Conservation (phyloP, 1,140 invertebrate genomes). For the Drosophila azteca region DNA sequence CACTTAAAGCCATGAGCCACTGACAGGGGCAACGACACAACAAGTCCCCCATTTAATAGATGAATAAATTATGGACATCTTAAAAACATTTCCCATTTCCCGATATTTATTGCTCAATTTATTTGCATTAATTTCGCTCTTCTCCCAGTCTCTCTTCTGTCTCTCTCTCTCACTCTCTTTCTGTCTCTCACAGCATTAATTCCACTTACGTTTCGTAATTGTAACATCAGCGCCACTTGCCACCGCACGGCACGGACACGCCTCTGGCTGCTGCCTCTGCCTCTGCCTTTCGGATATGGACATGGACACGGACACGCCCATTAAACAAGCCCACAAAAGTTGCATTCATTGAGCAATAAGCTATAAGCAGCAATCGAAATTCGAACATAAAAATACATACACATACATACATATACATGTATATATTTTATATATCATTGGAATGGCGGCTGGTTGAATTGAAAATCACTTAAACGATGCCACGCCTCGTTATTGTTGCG, state of each 20-base stretch:
- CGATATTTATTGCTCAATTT: constrained; percentile 51
- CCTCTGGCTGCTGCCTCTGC: constrained; percentile 9
- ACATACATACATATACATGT: constrained; percentile 10
- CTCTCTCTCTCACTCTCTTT: constrained; percentile 10
- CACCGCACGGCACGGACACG: no score
- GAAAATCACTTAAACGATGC: constrained; percentile 46
- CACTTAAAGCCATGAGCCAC: constrained; percentile 27
- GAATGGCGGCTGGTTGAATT: constrained; percentile 18
- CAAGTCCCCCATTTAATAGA: constrained; percentile 45
- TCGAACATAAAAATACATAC: constrained; percentile 15
- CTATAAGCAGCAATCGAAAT: constrained; percentile 17
- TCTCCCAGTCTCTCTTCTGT: no score
- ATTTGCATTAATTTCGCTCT: constrained; percentile 41
- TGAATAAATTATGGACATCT: constrained; percentile 51
- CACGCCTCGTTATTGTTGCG: constrained; percentile 2
- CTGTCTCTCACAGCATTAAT: constrained; percentile 27
- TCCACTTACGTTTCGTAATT: constrained; percentile 51
- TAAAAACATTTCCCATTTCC: constrained; percentile 41
- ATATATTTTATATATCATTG: constrained; percentile 12
- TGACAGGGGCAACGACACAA: neutral
- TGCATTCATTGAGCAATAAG: constrained; percentile 38
- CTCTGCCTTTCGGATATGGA: neutral
- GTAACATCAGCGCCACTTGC: constrained; percentile 6
- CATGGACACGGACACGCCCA: constrained; percentile 15
- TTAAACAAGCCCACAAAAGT: constrained; percentile 40